Base-by-base conservation (phyloP, 2,113 vertebrate genomes). In the Nyctibius bracteatus region DNA sequence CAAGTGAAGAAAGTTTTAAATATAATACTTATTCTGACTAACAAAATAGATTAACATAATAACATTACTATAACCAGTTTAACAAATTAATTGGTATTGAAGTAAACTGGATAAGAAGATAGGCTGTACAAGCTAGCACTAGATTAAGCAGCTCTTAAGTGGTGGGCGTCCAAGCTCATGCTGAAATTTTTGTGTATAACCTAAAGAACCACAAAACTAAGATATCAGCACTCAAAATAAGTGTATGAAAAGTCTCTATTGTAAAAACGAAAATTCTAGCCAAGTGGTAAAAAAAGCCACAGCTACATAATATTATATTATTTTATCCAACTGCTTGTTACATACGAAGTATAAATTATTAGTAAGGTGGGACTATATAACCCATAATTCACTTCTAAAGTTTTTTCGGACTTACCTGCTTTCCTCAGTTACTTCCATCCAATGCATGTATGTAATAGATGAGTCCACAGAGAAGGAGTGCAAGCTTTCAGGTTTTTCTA, bases 401-500 rank as follows among this genome's bases (percentile, higher is more conserved):
- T 19, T 70, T n/a, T 66, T 72, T 72, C 10, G 6, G 23, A 73
- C 78, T 73, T 88, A 99, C 99, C 99, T 99, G 98, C 98, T 99
- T 90, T 99, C 99, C 86, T 98, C 99, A 28, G 98, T 98, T 90
- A 99, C 99, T 96, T 99, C 99, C 99, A 99, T 99, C 99, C 99
- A 99, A 52, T 99, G 98, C 99, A 99, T 99, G 92, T 99, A 99
- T 19, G 99, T 99, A 35, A 99, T 97, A 3, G 98, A 96, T 4
- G 94, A 98, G 66, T 99, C 98, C 94, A 99, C 98, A 0, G 98
- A 98, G 84, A 99, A 99, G 62, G 99, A 98, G 66, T 99, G 99
- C 73, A 99, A 98, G 92, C 99, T 99, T 95, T 99, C 99, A 31
- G 99, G 99, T 75, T 99, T 99, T 96, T 99, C 99, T 12, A 99